A percentile compares a stretch with the other conserved stretches of the same genome.
Evolutionary conservation across 2,888 invertebrate species (phyloP).

Genomic region (Lithophane ornitopus): DNA sequence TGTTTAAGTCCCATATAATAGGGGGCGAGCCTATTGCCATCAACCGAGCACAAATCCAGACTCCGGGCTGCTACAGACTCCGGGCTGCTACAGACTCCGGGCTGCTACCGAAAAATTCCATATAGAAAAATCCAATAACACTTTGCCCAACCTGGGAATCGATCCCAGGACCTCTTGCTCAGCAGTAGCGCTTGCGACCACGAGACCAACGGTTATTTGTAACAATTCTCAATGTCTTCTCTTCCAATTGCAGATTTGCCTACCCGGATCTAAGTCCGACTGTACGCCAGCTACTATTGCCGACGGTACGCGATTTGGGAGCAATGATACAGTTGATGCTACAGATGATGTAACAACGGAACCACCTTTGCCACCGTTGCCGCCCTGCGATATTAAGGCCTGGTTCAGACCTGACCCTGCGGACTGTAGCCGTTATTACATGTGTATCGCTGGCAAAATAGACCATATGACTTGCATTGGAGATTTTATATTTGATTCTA

Average conservation of each 20-base stretch:
- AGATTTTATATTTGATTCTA: slow-evolving; percentile 4
- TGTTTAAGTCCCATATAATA: too few relatives aligned
- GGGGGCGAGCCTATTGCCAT: too few relatives aligned
- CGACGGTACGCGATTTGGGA: not conserved
- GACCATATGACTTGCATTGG: not conserved
- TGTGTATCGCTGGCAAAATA: not conserved
- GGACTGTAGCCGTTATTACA: slow-evolving; percentile 7
- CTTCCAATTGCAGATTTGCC: not conserved
- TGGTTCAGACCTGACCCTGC: not conserved
- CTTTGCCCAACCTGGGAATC: too few relatives aligned
- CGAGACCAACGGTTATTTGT: not conserved
- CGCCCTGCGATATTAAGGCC: not conserved
- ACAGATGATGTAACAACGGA: not conserved
- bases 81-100: too few relatives aligned
- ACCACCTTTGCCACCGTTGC: not conserved
- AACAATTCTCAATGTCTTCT: not conserved
- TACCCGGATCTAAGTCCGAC: not conserved
- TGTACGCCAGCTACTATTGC: not conserved
- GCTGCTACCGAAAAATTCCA: too few relatives aligned
- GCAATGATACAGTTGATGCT: not conserved
- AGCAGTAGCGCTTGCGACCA: too few relatives aligned
- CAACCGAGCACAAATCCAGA: too few relatives aligned
- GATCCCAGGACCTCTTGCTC: too few relatives aligned
- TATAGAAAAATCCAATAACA: too few relatives aligned
- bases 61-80: too few relatives aligned